Evolutionary conservation across 2,888 invertebrate genomes (phyloP), one percentile per base, ranked within the genome.

Genomic region (Sphinx pinastri): DNA sequence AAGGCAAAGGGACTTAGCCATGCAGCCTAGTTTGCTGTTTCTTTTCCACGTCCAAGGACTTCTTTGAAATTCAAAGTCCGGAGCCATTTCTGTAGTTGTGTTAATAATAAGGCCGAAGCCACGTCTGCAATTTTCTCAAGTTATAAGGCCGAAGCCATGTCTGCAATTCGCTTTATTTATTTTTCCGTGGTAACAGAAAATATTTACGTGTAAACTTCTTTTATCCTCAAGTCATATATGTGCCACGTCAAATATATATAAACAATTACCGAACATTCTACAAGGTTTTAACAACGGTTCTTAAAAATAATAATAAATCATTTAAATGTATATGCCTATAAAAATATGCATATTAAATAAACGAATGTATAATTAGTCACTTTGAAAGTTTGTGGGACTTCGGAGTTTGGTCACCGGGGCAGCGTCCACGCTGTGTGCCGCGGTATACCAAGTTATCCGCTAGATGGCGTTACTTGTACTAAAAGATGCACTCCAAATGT

Each of bases 401-500:
- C 4, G 38, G 16, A 12, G 49, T 8, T 63, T 25, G 38, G 38
- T 38, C 38, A 38, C 38, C 2, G 38, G 38, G 38, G 38, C 38
- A 5, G 19, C 19, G 49, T 16, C 6, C 19, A 63, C 63, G 63
- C 49, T 63, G 49, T 14, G 19, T 19, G 7, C 47, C 49, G 49
- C 19, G 7, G 60, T 49, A 19, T 63, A 19, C 68, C 71, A 71
- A 71, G 71, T 71, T 71, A 59, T 45, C 59, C 67, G 67, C 45
- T 71, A 71, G 71, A 71, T 71, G 71, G 71, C 67, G 67, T 16
- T 60, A 55, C 59, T 25, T 25, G 71, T 69, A 47, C 25, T 47
- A 45, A 63, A 63, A 57, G 11, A 19, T 63, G 16, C 7, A 19
- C 13, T 1, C 0, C 6, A 19, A 63, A 63, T 16, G 19, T 19